Conservation (phyloP, 2,888 invertebrate genomes). For the Acleris laterana region DNA sequence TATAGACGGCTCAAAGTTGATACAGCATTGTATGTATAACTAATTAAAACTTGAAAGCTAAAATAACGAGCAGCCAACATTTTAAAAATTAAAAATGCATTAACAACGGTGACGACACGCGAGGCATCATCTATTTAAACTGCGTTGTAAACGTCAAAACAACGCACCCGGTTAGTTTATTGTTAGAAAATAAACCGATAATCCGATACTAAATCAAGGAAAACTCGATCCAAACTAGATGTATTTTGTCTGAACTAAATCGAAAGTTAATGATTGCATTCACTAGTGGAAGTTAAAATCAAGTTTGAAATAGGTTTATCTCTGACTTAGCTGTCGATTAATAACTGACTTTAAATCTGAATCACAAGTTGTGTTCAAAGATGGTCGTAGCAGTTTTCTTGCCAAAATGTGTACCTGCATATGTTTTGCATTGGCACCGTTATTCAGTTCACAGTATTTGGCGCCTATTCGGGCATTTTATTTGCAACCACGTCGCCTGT, state of each 20-base stretch:
- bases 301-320: slow-evolving; percentile 19
- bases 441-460: slow-evolving; percentile 62
- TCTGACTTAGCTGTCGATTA: slow-evolving; percentile 13
- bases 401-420: slow-evolving; percentile 44
- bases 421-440: slow-evolving; percentile 57
- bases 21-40: not conserved
- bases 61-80: not conserved
- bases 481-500: slow-evolving; percentile 52
- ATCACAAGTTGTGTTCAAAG: not conserved
- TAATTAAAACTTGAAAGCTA: not conserved
- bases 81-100: slow-evolving; percentile 26
- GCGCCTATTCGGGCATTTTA: slow-evolving; percentile 63
- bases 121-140: slow-evolving; percentile 19
- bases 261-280: slow-evolving; percentile 18
- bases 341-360: slow-evolving; percentile 3
- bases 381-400: slow-evolving; percentile 15
- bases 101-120: slow-evolving; percentile 20
- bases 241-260: slow-evolving; percentile 13
- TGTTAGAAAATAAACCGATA: slow-evolving; percentile 14
- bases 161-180: not conserved
- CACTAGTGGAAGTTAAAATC: slow-evolving; percentile 14
- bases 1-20: not conserved
- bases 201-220: slow-evolving; percentile 15
- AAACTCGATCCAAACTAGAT: slow-evolving; percentile 16
- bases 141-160: slow-evolving; percentile 10